phyloP scores from a whole-genome alignment of 2,888 invertebrate genomes.

The Thymelicus acteon region DNA sequence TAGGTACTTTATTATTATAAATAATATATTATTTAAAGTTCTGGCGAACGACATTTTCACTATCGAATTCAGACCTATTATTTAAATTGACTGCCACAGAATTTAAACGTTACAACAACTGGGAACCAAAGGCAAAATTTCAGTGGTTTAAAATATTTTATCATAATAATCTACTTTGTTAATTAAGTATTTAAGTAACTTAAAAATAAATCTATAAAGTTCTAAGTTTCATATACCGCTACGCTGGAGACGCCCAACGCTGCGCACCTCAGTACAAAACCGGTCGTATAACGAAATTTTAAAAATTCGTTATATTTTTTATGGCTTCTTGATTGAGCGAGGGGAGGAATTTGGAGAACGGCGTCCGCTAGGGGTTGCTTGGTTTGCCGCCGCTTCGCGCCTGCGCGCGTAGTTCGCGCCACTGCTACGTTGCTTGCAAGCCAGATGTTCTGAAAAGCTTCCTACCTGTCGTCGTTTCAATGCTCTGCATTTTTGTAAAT shows the following conservation, averaged over 20 bases:
- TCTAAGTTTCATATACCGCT: constrained; percentile 1
- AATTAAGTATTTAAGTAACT: too few species aligned
- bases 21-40: too few species aligned
- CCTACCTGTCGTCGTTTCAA: constrained; percentile 79
- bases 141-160: too few species aligned
- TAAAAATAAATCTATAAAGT: constrained; percentile 7
- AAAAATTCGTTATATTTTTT: constrained; percentile 83
- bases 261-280: constrained; percentile 58
- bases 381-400: constrained; percentile 76
- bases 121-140: too few species aligned
- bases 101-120: too few species aligned
- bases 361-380: constrained; percentile 80
- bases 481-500: constrained; percentile 71
- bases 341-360: constrained; percentile 75
- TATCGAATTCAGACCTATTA: too few species aligned
- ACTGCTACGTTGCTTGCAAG: constrained; percentile 83
- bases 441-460: constrained; percentile 85
- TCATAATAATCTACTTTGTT: too few species aligned
- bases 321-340: constrained; percentile 71
- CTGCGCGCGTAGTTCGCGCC: constrained; percentile 85
- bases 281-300: constrained; percentile 75
- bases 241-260: constrained; percentile 29
- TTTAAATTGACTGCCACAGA: too few species aligned
- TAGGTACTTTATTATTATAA: too few species aligned
- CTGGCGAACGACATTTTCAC: too few species aligned